A percentile compares a stretch with the other conserved stretches of the same genome.
Evolutionary conservation across 2,797 vertebrate species (phyloP).

Genomic region (Coregonus sp.): DNA sequence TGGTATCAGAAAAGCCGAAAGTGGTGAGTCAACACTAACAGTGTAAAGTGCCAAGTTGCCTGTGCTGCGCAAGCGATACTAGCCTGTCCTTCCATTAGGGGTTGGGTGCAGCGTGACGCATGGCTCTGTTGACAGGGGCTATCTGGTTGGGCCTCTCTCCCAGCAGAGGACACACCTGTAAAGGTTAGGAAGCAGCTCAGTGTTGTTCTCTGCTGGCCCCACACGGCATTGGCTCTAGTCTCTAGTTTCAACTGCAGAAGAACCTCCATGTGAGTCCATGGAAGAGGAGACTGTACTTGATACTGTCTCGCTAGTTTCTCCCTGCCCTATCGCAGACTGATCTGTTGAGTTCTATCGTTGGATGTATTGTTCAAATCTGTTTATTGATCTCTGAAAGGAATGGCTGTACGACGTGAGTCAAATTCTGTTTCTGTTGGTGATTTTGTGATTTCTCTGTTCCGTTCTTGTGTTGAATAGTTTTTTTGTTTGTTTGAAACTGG

Average conservation of each 20-base stretch:
- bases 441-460: not conserved
- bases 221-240: conserved; percentile 40
- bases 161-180: conserved; percentile 55
- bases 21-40: conserved; percentile 40
- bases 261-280: conserved; percentile 25
- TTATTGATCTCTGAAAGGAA: conserved; percentile 32
- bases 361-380: not conserved
- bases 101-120: conserved; percentile 44
- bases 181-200: conserved; percentile 15
- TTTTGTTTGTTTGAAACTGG: not conserved
- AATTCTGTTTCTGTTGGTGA: not conserved
- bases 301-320: not conserved
- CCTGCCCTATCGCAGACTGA: not conserved
- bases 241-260: conserved; percentile 33
- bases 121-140: conserved; percentile 37
- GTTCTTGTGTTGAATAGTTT: not conserved
- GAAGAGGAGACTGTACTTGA: not conserved
- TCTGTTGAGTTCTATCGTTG: conserved; percentile 9
- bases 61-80: not conserved
- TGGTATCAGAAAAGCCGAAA: conserved; percentile 46
- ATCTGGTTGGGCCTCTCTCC: conserved; percentile 52
- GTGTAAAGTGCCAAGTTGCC: not conserved
- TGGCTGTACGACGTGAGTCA: conserved; percentile 68
- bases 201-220: not conserved
- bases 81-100: conserved; percentile 9